A percentile compares a stretch with the other conserved stretches of the same genome.
These are phyloP conservation scores for Stenichneumon culpator DNA, from an alignment of 2,888 invertebrate genomes.

Conservation along the genomic window DNA sequence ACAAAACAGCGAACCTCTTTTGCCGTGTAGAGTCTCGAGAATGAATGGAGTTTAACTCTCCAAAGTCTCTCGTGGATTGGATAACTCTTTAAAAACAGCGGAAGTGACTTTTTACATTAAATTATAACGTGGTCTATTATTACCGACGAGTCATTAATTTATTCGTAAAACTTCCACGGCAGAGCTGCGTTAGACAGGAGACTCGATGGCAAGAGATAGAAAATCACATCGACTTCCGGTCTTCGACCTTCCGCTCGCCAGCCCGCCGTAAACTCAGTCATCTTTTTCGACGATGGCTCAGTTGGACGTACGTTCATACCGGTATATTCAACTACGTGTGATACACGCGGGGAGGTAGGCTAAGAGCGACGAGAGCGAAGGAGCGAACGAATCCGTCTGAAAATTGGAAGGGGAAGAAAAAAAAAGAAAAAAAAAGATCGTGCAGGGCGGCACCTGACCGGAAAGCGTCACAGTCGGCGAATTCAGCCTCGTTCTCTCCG, in stretches of 20 bases:
- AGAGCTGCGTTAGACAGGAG: neutral
- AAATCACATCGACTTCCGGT: conserved; percentile 60
- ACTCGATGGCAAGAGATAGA: conserved; percentile 26
- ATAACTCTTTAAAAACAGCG: too few species aligned
- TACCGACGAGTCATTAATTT: conserved; percentile 38
- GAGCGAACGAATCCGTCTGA: conserved; percentile 59
- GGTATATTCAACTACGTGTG: conserved; percentile 11
- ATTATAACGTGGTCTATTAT: neutral
- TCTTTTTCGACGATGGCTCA: conserved; percentile 55
- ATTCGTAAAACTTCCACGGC: conserved; percentile 20
- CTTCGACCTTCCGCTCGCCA: conserved; percentile 52
- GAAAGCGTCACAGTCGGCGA: conserved; percentile 84
- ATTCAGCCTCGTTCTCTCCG: conserved; percentile 81
- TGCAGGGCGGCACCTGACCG: conserved; percentile 84
- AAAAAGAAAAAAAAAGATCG: conserved; percentile 76
- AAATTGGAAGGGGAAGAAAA: conserved; percentile 73
- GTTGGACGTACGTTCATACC: conserved; percentile 13
- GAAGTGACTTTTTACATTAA: neutral
- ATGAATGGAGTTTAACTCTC: too few species aligned
- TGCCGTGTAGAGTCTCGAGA: too few species aligned
- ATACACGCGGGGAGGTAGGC: conserved; percentile 38
- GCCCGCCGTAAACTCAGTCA: conserved; percentile 6
- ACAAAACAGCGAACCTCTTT: too few species aligned
- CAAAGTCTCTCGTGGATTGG: too few species aligned
- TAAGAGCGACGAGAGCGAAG: conserved; percentile 48